A percentile compares a stretch with the other conserved stretches of the same genome.
phyloP scores from a whole-genome alignment of 2,888 invertebrate genomes.

The Trichogramma dendrolimi region DNA sequence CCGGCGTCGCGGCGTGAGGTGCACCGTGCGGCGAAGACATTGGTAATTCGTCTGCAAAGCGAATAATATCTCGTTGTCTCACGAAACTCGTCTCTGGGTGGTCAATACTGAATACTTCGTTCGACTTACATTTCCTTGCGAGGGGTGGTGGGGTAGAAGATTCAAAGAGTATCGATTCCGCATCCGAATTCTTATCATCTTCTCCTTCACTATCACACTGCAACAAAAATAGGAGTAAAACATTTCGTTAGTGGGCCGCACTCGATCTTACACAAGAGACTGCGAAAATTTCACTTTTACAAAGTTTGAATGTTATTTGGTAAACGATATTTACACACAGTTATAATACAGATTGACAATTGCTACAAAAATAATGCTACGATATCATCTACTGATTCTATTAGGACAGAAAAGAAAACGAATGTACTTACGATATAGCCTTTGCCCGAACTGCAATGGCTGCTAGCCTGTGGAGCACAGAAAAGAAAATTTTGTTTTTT shows the following conservation, averaged over 20 bases:
- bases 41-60: constrained; percentile 51
- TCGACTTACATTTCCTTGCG: constrained; percentile 55
- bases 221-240: constrained; percentile 57
- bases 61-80: constrained; percentile 14
- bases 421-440: constrained; percentile 86
- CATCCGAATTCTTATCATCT: constrained; percentile 83
- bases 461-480: constrained; percentile 71
- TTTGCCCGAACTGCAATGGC: constrained; percentile 89
- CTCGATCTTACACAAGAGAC: too few species aligned
- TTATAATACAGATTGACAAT: neutral
- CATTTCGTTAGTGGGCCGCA: constrained; percentile 5
- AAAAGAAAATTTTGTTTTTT: constrained; percentile 22
- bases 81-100: neutral
- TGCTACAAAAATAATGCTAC: neutral
- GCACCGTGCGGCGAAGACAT: constrained; percentile 51
- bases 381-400: constrained; percentile 1
- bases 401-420: constrained; percentile 28
- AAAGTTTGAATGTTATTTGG: too few species aligned
- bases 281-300: too few species aligned
- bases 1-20: constrained; percentile 50
- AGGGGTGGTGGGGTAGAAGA: constrained; percentile 63
- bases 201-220: constrained; percentile 93
- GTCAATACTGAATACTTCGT: neutral
- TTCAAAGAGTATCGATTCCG: constrained; percentile 67
- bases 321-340: neutral